Evolutionary conservation across 23 tunicate genomes (phyloP).

Genomic region (Diplosoma virens): DNA sequence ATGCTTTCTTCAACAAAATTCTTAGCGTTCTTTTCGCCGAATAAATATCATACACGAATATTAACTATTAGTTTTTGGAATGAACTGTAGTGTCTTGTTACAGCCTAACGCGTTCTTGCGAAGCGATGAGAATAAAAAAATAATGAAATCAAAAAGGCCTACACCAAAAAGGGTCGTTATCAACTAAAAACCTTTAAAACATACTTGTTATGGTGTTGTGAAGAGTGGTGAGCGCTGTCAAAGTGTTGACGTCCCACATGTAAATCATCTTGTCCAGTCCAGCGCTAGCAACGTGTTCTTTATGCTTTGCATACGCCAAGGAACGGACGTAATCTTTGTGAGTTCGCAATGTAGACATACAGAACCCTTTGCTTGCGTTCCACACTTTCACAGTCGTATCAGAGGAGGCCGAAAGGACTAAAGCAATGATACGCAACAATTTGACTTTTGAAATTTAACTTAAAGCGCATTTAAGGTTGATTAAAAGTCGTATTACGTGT

Average conservation of each 20-base stretch:
- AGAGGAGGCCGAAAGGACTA: conserved; percentile 93
- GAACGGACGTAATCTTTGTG: conserved; percentile 95
- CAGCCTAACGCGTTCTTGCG: no score
- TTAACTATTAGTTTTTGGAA: no score
- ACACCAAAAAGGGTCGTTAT: no score
- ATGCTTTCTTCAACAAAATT: no score
- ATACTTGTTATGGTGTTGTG: conserved; percentile 86
- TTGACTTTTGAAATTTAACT: background rate
- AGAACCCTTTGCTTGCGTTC: conserved; percentile 88
- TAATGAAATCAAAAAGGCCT: no score
- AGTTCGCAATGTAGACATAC: conserved; percentile 95
- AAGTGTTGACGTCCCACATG: conserved; percentile 97
- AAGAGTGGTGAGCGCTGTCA: conserved; percentile 81
- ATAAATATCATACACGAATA: no score
- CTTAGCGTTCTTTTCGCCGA: no score
- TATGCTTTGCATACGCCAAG: conserved; percentile 89
- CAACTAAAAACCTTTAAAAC: no score
- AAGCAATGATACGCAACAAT: background rate
- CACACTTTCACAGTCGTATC: conserved; percentile 97
- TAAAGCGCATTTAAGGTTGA: background rate
- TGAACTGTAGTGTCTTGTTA: no score
- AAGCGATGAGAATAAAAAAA: no score
- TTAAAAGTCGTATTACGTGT: no score
- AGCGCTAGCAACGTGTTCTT: conserved; percentile 93
- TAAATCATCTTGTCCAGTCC: conserved; percentile 90